phyloP scores from a whole-genome alignment of 2,797 vertebrate genomes.

The Neosilurus hyrtlii region DNA sequence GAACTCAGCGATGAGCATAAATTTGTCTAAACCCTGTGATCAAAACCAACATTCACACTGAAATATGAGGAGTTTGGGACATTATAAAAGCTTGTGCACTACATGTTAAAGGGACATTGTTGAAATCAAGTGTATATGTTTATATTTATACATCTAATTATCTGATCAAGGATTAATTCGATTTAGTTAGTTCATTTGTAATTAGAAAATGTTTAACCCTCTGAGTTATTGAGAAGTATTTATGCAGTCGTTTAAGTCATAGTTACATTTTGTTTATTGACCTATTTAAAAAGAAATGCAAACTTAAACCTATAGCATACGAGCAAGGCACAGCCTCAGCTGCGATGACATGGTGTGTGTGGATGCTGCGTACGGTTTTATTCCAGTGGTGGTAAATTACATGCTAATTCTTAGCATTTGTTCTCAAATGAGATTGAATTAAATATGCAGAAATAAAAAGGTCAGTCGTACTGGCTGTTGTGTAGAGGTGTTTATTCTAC shows the following conservation, averaged over 20 bases:
- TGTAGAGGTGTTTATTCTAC: conserved; percentile 48
- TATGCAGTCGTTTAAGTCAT: conserved; percentile 32
- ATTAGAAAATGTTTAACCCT: conserved; percentile 56
- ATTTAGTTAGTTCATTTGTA: conserved; percentile 40
- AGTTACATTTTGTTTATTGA: conserved; percentile 42
- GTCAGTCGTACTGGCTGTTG: conserved; percentile 41
- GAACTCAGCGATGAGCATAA: not conserved
- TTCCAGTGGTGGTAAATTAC: not conserved
- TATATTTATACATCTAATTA: conserved; percentile 29
- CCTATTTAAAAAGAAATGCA: conserved; percentile 47
- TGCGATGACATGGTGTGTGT: not conserved
- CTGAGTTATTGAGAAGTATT: conserved; percentile 49
- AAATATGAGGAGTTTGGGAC: conserved; percentile 26
- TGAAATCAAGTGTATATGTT: conserved; percentile 35
- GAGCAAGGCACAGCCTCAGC: not conserved
- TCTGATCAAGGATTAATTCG: conserved; percentile 31
- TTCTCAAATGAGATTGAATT: conserved; percentile 35
- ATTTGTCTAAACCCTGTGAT: conserved; percentile 10
- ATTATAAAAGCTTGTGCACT: conserved; percentile 23
- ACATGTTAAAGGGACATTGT: conserved; percentile 57
- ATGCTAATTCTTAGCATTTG: conserved; percentile 33
- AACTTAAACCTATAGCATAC: conserved; percentile 5
- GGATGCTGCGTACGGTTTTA: not conserved
- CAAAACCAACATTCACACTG: conserved; percentile 35
- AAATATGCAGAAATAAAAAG: conserved; percentile 42